Base-by-base conservation (phyloP, 1,140 invertebrate genomes). In the Eubasilissa regina region DNA sequence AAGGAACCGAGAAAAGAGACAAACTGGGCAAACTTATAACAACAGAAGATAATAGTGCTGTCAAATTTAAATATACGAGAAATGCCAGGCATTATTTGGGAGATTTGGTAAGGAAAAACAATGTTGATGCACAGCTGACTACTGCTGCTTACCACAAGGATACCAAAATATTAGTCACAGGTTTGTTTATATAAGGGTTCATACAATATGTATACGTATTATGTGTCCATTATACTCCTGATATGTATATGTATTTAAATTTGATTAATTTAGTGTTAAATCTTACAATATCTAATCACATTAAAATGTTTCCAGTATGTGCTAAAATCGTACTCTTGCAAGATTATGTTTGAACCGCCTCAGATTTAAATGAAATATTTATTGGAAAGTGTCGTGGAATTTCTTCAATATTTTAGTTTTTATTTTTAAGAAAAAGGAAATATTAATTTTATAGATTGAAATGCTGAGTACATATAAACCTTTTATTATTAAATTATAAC, bases 61-160 rank as follows among this genome's bases (percentile, higher is more conserved):
- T 92, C 77, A 91, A 89, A 80, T 89, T 96, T 43, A 86, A 85
- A 17, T 97, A 94, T 84, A 94, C 93, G 82, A 93, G 92, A 85
- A 82, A 93, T 6, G 89, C 89, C 0, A 90, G 93, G 17, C 92
- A 96, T 85, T 97, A 94, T 85, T 90, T 97, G 60, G 90, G 90
- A 0, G 93, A 96, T 83, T 90, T 92, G 56, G 90, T 94, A 3
- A 90, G 91, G 48, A 93, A 92, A 84, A 89, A 92, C 21, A 85
- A 92, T 76, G 87, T 85, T 47, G 89, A 92, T 83, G 91, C 92
- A 0, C 86, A 88, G 58, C 84, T 98, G 3, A 96, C 95, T 0
- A 91, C 94, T 58, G 94, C 94, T 11, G 93, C 93, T 45, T 98
- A 96, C 86, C 95, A 98, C 86, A 91, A 92, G 82, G 87, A 90